Base-by-base conservation (phyloP, 2,113 vertebrate species). In the Ailuropoda melanoleuca region DNA sequence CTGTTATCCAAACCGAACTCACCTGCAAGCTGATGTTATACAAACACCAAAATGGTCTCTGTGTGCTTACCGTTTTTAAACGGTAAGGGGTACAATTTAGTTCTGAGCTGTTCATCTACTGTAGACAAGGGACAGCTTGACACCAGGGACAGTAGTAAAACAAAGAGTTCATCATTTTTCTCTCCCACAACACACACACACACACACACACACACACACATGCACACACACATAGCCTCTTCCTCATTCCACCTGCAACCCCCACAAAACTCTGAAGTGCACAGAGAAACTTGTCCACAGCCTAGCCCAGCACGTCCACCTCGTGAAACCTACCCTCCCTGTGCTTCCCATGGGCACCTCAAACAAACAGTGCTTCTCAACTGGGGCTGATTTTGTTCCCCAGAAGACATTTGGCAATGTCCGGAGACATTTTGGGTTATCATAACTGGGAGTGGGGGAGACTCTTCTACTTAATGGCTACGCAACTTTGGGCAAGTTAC, bases 41-140 rank as follows among this genome's bases (percentile, higher is more conserved):
- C 53, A 64, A 96, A 97, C 11, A 96, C 18, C 50, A 95, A 92
- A 93, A 46, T 2, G 50, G 37, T 68, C 97, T 98, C 85, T 89
- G 29, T 55, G 43, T 82, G 43, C 46, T 18, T 86, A 21, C 82
- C 68, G 23, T 91, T 34, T 95, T 93, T 97, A n/a, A 97, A 46
- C 39, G 95, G 24, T 19, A 37, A 8, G 31, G 78, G 19, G 8
- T 81, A 55, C 21, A 87, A 68, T 64, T 96, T 90, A 84, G 56
- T 91, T 95, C 29, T 96, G 46, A 93, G 68, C 68, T 94, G 6
- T 72, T 70, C 39, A 86, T 95, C 48, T 91, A 34, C 74, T 96
- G 93, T 96, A 81, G 60, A 92, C 34, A 93, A 97, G 37, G 70
- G 75, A 86, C 72, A 78, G 14, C 60, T 39, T 91, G 39, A 84